Evolutionary conservation across 2,797 vertebrate genomes (phyloP).

Genomic region (Acipenser ruthenus): DNA sequence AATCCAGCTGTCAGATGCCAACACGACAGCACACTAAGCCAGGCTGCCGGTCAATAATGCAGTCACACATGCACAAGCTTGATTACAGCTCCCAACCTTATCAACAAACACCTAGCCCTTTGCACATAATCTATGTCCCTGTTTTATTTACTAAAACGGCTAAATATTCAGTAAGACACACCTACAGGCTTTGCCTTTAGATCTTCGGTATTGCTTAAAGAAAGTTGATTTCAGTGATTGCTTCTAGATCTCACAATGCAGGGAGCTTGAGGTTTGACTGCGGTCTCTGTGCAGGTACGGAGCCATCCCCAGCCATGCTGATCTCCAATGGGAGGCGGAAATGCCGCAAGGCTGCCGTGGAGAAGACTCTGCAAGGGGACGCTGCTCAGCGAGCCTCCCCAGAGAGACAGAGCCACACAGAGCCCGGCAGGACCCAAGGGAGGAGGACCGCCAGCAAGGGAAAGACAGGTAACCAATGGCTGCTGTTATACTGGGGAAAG

Average conservation of each 20-base stretch:
- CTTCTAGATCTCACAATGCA: too few relatives aligned
- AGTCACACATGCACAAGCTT: too few relatives aligned
- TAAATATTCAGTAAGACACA: too few relatives aligned
- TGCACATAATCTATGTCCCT: too few relatives aligned
- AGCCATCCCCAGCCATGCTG: conserved; percentile 70
- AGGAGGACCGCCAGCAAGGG: conserved; percentile 60
- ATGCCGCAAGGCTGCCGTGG: conserved; percentile 52
- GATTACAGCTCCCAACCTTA: too few relatives aligned
- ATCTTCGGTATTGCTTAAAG: background rate
- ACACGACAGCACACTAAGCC: too few relatives aligned
- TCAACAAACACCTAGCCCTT: too few relatives aligned
- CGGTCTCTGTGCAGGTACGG: conserved; percentile 57
- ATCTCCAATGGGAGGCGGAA: conserved; percentile 56
- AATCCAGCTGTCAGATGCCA: too few relatives aligned
- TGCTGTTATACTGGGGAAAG: background rate
- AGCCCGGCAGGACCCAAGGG: conserved; percentile 45
- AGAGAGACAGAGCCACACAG: conserved; percentile 42
- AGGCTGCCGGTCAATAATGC: too few relatives aligned
- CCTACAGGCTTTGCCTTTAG: too few relatives aligned
- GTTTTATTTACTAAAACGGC: too few relatives aligned
- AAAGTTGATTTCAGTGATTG: background rate
- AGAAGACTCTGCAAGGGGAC: conserved; percentile 52
- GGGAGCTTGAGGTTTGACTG: too few relatives aligned
- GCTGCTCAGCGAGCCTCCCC: conserved; percentile 44
- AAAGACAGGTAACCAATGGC: conserved; percentile 62